Percentiles rank a stretch among this genome's conserved stretches.
Conservation (phyloP, 2,797 vertebrate species). For the Onychomys torridus region DNA sequence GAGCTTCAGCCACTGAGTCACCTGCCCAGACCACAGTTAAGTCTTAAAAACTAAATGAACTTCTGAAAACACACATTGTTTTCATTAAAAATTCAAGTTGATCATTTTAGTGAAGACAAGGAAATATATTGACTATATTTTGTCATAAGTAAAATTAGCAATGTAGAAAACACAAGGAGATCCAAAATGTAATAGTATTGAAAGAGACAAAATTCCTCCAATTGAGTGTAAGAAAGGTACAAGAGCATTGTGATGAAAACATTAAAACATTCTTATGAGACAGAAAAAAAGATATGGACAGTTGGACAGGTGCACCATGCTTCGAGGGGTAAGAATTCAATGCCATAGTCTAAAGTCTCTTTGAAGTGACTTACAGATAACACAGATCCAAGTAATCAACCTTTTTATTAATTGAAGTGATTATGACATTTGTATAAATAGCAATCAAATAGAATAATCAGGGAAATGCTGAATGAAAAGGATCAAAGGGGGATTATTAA, state of each 20-base stretch:
- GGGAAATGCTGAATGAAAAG: neutral
- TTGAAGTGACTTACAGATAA: conserved; percentile 32
- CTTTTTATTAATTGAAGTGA: conserved; percentile 13
- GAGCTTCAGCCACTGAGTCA: neutral
- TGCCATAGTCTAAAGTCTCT: neutral
- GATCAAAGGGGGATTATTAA: neutral
- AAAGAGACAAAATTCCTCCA: neutral
- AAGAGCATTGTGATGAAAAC: conserved; percentile 12
- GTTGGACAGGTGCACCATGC: neutral
- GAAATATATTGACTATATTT: conserved; percentile 37
- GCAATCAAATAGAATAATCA: neutral
- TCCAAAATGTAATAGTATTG: neutral
- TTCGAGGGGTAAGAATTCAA: neutral
- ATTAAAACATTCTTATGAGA: neutral
- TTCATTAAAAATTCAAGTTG: conserved; percentile 47
- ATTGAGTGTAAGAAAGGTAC: neutral
- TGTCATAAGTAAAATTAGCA: neutral
- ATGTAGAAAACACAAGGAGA: conserved; percentile 8
- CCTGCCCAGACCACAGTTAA: neutral
- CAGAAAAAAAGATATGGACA: neutral
- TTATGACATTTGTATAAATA: neutral
- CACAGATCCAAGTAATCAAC: neutral
- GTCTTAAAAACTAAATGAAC: conserved; percentile 32
- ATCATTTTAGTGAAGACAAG: neutral
- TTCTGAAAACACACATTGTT: neutral